Conservation (phyloP, 2,797 vertebrate species). For the Cirrhinus mrigala region DNA sequence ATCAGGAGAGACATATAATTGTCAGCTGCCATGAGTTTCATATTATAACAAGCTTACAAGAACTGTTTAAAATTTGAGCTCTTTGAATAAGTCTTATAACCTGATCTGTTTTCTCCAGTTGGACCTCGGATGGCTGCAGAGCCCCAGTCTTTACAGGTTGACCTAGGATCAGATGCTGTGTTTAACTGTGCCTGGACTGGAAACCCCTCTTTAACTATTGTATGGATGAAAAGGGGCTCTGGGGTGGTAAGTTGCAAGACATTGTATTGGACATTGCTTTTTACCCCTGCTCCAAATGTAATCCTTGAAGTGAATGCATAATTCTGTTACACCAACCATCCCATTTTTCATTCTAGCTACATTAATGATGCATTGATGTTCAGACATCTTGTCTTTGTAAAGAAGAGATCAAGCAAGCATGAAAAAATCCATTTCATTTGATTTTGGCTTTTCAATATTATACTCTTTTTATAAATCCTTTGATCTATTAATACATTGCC, state of each 20-base stretch:
- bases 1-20: not conserved
- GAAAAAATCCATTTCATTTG: not conserved
- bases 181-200: conserved; percentile 98
- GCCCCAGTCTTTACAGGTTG: conserved; percentile 94
- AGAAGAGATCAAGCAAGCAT: conserved; percentile 5
- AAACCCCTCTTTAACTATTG: conserved; percentile 97
- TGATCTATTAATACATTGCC: not conserved
- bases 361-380: not conserved
- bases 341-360: not conserved
- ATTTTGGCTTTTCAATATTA: not conserved
- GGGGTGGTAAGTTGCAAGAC: conserved; percentile 86
- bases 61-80: not conserved
- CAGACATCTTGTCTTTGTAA: conserved; percentile 1
- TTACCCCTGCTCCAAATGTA: not conserved
- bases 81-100: not conserved
- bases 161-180: conserved; percentile 91
- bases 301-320: not conserved
- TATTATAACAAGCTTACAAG: not conserved
- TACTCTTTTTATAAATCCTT: not conserved
- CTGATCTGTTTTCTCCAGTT: conserved; percentile 76
- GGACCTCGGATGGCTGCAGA: conserved; percentile 95
- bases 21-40: not conserved
- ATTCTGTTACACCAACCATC: not conserved
- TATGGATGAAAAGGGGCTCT: conserved; percentile 98
- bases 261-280: not conserved